phyloP scores from a whole-genome alignment of 2,888 invertebrate genomes.

The Melolontha melolontha region DNA sequence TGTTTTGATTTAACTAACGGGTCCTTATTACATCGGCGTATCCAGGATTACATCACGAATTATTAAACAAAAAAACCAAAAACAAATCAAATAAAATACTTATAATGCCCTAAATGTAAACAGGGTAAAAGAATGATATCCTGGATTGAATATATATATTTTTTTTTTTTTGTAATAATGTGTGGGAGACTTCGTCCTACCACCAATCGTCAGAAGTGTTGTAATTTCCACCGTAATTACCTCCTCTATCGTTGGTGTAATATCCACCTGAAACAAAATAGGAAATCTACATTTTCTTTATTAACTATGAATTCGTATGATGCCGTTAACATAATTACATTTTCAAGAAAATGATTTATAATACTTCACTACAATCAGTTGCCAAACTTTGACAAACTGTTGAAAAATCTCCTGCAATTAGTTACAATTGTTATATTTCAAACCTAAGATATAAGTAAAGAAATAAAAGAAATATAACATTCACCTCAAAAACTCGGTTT shows the following conservation, averaged over 20 bases:
- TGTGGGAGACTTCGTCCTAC: constrained; percentile 53
- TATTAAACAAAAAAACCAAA: constrained; percentile 14
- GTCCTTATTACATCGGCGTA: constrained; percentile 18
- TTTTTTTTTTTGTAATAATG: constrained; percentile 18
- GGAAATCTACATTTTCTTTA: constrained; percentile 25
- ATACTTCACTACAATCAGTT: too few relatives aligned
- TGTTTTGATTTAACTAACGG: constrained; percentile 36
- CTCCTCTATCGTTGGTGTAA: constrained; percentile 60
- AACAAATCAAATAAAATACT: constrained; percentile 37
- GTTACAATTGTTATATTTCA: too few relatives aligned
- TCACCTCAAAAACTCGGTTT: too few relatives aligned
- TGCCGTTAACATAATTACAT: too few relatives aligned
- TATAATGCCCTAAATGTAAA: constrained; percentile 45
- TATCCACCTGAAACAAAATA: constrained; percentile 55
- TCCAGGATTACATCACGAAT: constrained; percentile 31
- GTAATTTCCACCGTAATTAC: constrained; percentile 63
- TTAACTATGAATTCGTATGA: constrained; percentile 18
- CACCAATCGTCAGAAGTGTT: constrained; percentile 62
- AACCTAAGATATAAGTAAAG: too few relatives aligned
- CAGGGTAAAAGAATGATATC: constrained; percentile 44
- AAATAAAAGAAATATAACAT: too few relatives aligned
- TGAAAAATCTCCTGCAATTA: too few relatives aligned
- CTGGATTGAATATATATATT: constrained; percentile 35
- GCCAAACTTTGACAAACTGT: too few relatives aligned
- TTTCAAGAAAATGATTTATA: too few relatives aligned